These are phyloP conservation scores for Melanchra persicariae DNA, from an alignment of 2,888 invertebrate species.

Conservation along the genomic window DNA sequence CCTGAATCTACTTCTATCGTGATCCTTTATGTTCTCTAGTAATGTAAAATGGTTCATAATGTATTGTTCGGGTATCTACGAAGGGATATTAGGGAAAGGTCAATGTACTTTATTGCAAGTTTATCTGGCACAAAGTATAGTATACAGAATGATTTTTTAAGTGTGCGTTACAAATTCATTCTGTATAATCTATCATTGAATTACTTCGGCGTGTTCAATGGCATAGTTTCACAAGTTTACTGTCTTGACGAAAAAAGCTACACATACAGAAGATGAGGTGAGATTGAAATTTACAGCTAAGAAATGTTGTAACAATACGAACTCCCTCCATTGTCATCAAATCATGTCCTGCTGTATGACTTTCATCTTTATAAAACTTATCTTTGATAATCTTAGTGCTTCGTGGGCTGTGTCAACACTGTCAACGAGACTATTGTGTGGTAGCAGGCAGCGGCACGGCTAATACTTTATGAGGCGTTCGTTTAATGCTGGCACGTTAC, in stretches of 20 bases:
- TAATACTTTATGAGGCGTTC: not conserved
- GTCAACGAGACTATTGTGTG: slow-evolving; percentile 11
- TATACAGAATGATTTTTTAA: no score
- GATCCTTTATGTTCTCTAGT: no score
- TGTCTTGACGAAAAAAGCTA: not conserved
- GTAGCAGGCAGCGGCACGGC: not conserved
- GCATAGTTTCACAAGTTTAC: no score
- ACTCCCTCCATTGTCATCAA: not conserved
- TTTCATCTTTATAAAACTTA: slow-evolving; percentile 2
- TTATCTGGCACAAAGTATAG: no score
- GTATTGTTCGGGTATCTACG: no score
- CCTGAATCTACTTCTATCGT: no score
- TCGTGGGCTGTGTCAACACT: slow-evolving; percentile 19
- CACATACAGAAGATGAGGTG: not conserved
- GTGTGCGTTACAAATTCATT: no score
- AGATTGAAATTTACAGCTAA: not conserved
- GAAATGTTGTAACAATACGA: not conserved
- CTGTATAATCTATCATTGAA: not conserved
- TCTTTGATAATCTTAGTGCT: slow-evolving; percentile 15
- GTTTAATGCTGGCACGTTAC: not conserved
- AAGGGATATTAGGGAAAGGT: no score
- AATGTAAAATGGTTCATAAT: no score
- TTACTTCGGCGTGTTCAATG: not conserved
- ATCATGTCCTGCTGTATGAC: not conserved
- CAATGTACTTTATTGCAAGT: no score